phyloP scores from a whole-genome alignment of 2,888 invertebrate genomes.

The Odontothrips loti region DNA sequence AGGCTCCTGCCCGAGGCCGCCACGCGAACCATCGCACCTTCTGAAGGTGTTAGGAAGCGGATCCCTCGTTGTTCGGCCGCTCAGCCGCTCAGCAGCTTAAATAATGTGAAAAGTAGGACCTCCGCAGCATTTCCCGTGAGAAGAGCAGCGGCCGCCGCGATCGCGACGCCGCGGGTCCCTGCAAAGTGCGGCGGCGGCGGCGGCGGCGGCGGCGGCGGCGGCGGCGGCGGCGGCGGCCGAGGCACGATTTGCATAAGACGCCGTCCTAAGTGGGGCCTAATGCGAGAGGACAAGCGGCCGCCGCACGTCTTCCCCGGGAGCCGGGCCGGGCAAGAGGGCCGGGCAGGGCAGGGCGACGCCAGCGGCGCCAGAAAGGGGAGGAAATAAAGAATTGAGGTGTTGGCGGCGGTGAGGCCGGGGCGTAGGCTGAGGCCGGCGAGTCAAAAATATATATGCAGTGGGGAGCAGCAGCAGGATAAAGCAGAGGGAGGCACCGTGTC shows the following conservation, averaged over 20 bases:
- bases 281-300: conserved; percentile 2
- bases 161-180: too few relatives aligned
- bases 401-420: background rate
- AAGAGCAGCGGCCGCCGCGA: too few relatives aligned
- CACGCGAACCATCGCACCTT: too few relatives aligned
- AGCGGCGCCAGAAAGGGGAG: background rate
- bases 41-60: too few relatives aligned
- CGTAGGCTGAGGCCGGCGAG: too few relatives aligned
- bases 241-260: conserved; percentile 10
- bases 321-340: too few relatives aligned
- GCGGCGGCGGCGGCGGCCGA: background rate
- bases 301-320: background rate
- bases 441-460: background rate
- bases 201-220: background rate
- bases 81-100: too few relatives aligned
- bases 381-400: background rate
- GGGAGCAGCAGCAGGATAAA: background rate
- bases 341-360: too few relatives aligned
- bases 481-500: background rate
- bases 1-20: too few relatives aligned
- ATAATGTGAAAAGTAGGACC: too few relatives aligned
- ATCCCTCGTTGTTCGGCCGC: too few relatives aligned
- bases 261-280: conserved; percentile 1
- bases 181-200: background rate
- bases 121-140: too few relatives aligned